Base-by-base conservation (phyloP, 1,140 invertebrate species). In the Frieseomelitta varia region DNA sequence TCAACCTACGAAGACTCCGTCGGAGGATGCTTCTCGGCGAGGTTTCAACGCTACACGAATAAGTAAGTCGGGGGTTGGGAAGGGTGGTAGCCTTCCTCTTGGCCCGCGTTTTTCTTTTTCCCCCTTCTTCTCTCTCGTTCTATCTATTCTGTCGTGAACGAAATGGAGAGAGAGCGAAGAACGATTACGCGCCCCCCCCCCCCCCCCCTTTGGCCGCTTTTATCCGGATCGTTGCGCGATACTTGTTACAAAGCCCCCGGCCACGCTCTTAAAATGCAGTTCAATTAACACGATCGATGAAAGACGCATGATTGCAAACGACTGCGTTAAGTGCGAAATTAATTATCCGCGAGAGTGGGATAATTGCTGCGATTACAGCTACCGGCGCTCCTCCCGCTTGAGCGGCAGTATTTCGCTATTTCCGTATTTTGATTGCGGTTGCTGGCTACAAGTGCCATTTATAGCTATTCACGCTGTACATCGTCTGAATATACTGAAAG, bases 11-110 rank as follows among this genome's bases (percentile, higher is more conserved):
- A 61, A 61, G n/a, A 24, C 27, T 10, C 55, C 47, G 47, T 24
- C 65, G 56, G 83, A 74, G 72, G 84, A 85, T 72, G 63, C 58
- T 63, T 78, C 56, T 78, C 80, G 68, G 79, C 63, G 75, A 86
- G 81, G 55, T 88, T 89, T 74, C 55, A n/a, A 81, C 17, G 21
- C 34, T 30, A 30, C 15, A 65, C 24, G 81, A 68, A 73, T 65
- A 83, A 81, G 47, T 63, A 53, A n/a, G 11, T 39, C 34, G 27
- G 15, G 8, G 39, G 39, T 39, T 3, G 30, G 30, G 30, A 1
- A 30, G 30, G 39, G 39, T 0, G 8, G 39, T 3, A n/a, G 76
- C 19, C 34, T 71, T 58, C n/a, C n/a, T n/a, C n/a, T n/a, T n/a
- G n/a, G n/a, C n/a, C n/a, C 65, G 34, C 30, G 21, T 55, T 17